Percentiles rank a stretch among this genome's conserved stretches.
Evolutionary conservation across 1,140 invertebrate species (phyloP).

Genomic region (Oryctes rhinoceros): DNA sequence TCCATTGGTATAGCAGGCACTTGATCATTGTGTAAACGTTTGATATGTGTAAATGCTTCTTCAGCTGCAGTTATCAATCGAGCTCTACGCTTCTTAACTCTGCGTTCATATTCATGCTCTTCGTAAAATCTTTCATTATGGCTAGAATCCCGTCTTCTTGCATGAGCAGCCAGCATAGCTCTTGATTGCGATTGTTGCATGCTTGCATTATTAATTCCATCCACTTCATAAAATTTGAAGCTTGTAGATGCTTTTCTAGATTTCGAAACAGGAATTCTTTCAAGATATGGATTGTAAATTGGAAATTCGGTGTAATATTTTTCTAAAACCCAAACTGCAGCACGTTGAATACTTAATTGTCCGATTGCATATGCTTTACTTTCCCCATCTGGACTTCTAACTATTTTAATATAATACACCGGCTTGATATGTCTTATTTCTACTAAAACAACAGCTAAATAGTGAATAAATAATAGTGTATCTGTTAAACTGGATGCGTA

Average conservation of each 20-base stretch:
- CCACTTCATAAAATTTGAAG: slow-evolving; percentile 98
- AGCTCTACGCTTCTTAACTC: slow-evolving; percentile 90
- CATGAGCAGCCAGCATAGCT: slow-evolving; percentile 75
- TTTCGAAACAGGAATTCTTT: slow-evolving; percentile 86
- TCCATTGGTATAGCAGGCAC: slow-evolving; percentile 80
- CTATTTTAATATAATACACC: slow-evolving; percentile 80
- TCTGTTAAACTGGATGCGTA: slow-evolving; percentile 92
- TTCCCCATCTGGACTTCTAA: slow-evolving; percentile 93
- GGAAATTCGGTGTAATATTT: slow-evolving; percentile 96
- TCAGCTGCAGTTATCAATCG: slow-evolving; percentile 56
- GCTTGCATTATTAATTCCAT: slow-evolving; percentile 78
- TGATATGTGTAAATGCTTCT: slow-evolving; percentile 27
- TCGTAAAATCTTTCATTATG: slow-evolving; percentile 98
- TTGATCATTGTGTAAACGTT: slow-evolving; percentile 64
- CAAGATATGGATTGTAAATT: slow-evolving; percentile 96
- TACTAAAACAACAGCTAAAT: slow-evolving; percentile 81
- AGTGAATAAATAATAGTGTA: slow-evolving; percentile 94
- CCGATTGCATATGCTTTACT: slow-evolving; percentile 87
- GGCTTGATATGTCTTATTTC: slow-evolving; percentile 34
- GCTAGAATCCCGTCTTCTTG: slow-evolving; percentile 79
- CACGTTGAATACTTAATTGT: slow-evolving; percentile 92
- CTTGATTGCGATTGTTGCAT: slow-evolving; percentile 72
- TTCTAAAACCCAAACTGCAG: slow-evolving; percentile 92
- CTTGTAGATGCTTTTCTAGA: slow-evolving; percentile 80
- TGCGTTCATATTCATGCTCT: slow-evolving; percentile 94